Evolutionary conservation across 2,797 vertebrate species (phyloP).

Genomic region (Moxostoma hubbsi): DNA sequence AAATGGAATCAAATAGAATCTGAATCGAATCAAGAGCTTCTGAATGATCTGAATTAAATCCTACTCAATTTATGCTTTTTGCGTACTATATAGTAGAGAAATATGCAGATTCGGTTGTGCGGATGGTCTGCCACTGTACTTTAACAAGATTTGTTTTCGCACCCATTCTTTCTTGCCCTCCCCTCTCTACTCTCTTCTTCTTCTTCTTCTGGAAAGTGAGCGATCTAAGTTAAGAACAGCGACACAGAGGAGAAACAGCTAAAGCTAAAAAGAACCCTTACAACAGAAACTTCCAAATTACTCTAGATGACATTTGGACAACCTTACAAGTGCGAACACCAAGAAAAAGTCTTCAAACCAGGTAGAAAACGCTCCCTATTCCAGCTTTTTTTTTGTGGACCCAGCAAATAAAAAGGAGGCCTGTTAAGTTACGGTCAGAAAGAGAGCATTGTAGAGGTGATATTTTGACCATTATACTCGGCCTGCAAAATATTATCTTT

Average conservation of each 20-base stretch:
- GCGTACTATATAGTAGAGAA: too few species aligned
- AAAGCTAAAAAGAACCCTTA: constrained; percentile 26
- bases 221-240: neutral
- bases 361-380: constrained; percentile 13
- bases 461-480: constrained; percentile 77
- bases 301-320: constrained; percentile 61
- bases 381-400: neutral
- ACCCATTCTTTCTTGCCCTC: constrained; percentile 8
- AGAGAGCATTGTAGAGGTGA: constrained; percentile 71
- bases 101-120: too few species aligned
- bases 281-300: constrained; percentile 49
- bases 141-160: constrained; percentile 4
- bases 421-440: constrained; percentile 74
- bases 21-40: too few species aligned
- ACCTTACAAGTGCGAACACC: constrained; percentile 54
- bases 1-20: too few species aligned
- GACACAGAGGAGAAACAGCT: constrained; percentile 26
- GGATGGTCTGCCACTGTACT: neutral
- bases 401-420: constrained; percentile 69
- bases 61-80: too few species aligned
- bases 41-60: too few species aligned
- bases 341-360: constrained; percentile 48
- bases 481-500: constrained; percentile 84
- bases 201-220: neutral
- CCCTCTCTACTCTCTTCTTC: constrained; percentile 7